Base-by-base conservation (phyloP, 2,113 vertebrate species). In the Suncus etruscus region DNA sequence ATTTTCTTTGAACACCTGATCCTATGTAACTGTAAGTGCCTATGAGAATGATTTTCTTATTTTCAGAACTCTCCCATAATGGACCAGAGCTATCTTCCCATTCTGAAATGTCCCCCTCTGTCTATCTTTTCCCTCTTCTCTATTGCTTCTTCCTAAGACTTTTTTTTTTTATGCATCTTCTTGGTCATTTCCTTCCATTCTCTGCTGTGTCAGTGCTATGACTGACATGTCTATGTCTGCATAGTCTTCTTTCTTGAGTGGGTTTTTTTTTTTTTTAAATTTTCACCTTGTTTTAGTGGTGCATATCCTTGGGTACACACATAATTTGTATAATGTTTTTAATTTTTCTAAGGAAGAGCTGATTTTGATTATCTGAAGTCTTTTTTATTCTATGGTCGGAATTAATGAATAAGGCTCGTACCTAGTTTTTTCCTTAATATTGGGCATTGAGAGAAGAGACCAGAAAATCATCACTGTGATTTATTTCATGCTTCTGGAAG, bases 1-100 rank as follows among this genome's bases (percentile, higher is more conserved):
- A 77, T 85, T 69, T 79, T 80, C 31, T 32, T 63, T 89, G 83
- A 79, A 63, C 18, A 18, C 85, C 29, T 72, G 66, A 85, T 15
- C 24, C 12, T 63, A 24, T 45, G 45, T 86, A 32, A 73, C 51
- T 77, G 39, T 32, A 70, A 72, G 20, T 84, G 29, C 32, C 27
- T 78, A 1, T 63, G 3, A 20, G 47, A 84, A 58, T 39, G 5
- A 7, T 69, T 47, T 82, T 18, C 77, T 18, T 10, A n/a, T 51
- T 79, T 12, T 72, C 24, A 70, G 11, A 45, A 18, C 39, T 58
- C 66, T 91, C n/a, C 31, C 5, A n/a, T 68, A 47, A 24, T 63
- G 12, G 12, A 22, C 11, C 1, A 12, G 50, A n/a, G 11, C 48
- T 39, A 6, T 18, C 31, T 65, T 11, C 48, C 8, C 27, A 29